Conservation (phyloP, 2,113 vertebrate species). For the Rhea pennata region DNA sequence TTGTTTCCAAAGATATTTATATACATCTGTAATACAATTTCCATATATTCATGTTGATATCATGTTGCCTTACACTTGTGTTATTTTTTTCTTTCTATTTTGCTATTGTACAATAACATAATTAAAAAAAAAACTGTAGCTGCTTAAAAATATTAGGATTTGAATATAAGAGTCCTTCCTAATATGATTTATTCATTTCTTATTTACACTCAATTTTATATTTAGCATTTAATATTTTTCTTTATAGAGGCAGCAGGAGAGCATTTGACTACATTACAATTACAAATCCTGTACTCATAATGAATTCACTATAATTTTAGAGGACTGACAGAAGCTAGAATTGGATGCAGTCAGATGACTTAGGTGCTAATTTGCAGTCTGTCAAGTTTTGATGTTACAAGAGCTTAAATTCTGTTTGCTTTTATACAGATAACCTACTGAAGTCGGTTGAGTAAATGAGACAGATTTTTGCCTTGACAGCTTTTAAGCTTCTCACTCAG, state of each 20-base stretch:
- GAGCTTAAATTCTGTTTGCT: conserved; percentile 10
- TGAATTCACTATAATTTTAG: conserved; percentile 17
- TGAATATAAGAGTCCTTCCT: neutral
- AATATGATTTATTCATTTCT: neutral
- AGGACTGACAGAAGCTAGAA: neutral
- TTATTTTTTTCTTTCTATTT: neutral
- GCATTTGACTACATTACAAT: conserved; percentile 26
- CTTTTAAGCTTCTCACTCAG: neutral
- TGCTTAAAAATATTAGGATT: neutral
- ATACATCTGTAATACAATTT: neutral
- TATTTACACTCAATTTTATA: neutral
- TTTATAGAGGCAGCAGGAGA: neutral
- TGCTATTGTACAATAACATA: neutral
- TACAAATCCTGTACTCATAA: neutral
- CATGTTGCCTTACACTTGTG: neutral
- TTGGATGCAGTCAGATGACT: neutral
- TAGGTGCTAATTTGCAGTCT: conserved; percentile 23
- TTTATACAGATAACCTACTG: neutral
- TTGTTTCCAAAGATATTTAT: neutral
- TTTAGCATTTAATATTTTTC: neutral
- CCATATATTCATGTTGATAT: neutral
- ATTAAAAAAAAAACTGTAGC: neutral
- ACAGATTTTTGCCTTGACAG: neutral
- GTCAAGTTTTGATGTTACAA: conserved; percentile 6
- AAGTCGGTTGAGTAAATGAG: neutral